Conservation (phyloP, 1,140 invertebrate genomes). For the Diachasma alloeum region DNA sequence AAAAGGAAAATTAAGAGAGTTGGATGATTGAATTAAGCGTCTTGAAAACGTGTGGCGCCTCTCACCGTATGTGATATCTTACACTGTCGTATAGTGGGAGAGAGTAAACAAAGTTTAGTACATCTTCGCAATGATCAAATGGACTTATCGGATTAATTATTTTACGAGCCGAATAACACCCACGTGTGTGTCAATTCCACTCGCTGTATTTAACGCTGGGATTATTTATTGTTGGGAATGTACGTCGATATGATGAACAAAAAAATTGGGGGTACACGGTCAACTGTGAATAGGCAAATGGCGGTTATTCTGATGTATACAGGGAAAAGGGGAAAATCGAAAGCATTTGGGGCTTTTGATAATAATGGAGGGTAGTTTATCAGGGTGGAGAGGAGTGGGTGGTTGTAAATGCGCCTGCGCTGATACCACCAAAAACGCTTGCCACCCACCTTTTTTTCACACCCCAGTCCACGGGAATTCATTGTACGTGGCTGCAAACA, state of each 20-base stretch:
- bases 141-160: background rate
- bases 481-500: constrained; percentile 55
- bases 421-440: background rate
- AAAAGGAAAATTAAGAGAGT: background rate
- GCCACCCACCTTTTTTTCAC: background rate
- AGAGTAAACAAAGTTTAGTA: background rate
- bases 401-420: constrained; percentile 17
- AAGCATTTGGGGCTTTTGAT: background rate
- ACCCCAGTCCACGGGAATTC: constrained; percentile 37
- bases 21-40: constrained; percentile 6
- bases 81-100: background rate
- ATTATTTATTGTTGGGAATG: background rate
- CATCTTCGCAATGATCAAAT: background rate
- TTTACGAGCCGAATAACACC: background rate
- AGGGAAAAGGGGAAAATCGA: constrained; percentile 10
- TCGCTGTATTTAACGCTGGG: background rate
- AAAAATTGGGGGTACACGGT: constrained; percentile 1
- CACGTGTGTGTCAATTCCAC: background rate
- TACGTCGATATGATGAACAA: constrained; percentile 1
- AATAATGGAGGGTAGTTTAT: constrained; percentile 18
- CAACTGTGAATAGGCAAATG: constrained; percentile 5
- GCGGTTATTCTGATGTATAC: constrained; percentile 6
- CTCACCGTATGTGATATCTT: background rate
- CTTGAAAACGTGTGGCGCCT: constrained; percentile 5
- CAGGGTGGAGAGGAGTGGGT: constrained; percentile 1